These are phyloP conservation scores for Neogale vison DNA, from an alignment of 2,113 vertebrate genomes.

Conservation along the genomic window DNA sequence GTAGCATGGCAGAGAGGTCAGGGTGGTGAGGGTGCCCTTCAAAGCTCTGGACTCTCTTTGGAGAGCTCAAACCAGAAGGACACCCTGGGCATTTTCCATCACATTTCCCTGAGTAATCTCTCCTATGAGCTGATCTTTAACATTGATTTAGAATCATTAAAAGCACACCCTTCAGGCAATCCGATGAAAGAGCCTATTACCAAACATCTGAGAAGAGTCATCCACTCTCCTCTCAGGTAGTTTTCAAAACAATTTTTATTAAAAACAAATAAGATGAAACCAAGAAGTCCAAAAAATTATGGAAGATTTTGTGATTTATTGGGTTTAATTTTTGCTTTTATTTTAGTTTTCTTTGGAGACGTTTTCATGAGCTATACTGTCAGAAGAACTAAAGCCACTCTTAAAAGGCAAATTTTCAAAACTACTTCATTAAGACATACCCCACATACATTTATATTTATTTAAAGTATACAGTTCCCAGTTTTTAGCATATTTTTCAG, in stretches of 20 bases:
- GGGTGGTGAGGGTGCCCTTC: neutral
- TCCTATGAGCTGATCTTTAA: neutral
- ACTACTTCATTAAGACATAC: neutral
- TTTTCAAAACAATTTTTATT: conserved; percentile 42
- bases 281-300: neutral
- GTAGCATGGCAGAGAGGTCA: neutral
- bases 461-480: neutral
- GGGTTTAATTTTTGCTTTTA: conserved; percentile 34
- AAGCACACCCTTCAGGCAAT: neutral
- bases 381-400: conserved; percentile 44
- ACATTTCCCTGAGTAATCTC: neutral
- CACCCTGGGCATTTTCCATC: neutral
- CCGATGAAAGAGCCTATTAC: neutral
- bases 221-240: neutral
- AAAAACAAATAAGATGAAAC: conserved; percentile 41
- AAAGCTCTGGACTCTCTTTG: neutral
- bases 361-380: neutral
- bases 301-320: conserved; percentile 43
- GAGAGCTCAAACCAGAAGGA: neutral
- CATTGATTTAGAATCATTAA: neutral
- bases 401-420: conserved; percentile 30
- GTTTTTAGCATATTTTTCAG: neutral
- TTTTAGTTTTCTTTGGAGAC: neutral
- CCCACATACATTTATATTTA: neutral
- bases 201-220: conserved; percentile 7